Percentiles rank a stretch among this genome's conserved stretches.
phyloP scores from a whole-genome alignment of 2,888 invertebrate genomes.

The Drosophila pegasa region DNA sequence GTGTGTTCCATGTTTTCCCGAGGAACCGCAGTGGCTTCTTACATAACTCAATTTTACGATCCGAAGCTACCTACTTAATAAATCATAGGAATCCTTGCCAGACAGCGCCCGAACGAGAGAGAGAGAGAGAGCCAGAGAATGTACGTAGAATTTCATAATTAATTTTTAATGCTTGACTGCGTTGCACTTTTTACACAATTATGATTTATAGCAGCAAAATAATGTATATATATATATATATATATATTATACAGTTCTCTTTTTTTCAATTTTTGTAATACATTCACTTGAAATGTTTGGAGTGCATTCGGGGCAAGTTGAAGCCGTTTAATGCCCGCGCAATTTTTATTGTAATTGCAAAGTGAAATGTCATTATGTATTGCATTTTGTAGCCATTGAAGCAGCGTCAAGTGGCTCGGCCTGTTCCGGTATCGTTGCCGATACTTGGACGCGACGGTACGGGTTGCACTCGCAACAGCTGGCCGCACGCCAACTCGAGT shows the following conservation, averaged over 20 bases:
- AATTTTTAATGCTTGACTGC: conserved; percentile 78
- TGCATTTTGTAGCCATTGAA: conserved; percentile 77
- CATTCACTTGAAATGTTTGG: conserved; percentile 70
- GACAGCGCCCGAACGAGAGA: background rate
- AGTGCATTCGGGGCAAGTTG: conserved; percentile 68
- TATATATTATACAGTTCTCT: conserved; percentile 9
- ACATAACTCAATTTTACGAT: conserved; percentile 76
- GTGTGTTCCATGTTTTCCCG: conserved; percentile 56
- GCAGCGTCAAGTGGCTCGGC: conserved; percentile 72
- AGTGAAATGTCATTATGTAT: conserved; percentile 76
- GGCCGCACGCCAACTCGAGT: conserved; percentile 61
- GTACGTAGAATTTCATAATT: conserved; percentile 61
- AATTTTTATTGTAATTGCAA: conserved; percentile 76
- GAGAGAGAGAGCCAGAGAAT: background rate
- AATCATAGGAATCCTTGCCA: conserved; percentile 62
- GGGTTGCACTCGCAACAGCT: conserved; percentile 50
- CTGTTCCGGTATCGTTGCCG: conserved; percentile 31
- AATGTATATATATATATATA: background rate
- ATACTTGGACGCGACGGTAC: conserved; percentile 8
- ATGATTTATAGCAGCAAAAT: conserved; percentile 60
- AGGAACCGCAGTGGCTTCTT: conserved; percentile 61
- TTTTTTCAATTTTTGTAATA: conserved; percentile 20
- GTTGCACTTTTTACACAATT: conserved; percentile 54
- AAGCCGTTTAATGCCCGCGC: conserved; percentile 76
- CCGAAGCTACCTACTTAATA: conserved; percentile 62